Evolutionary conservation across 1,140 invertebrate genomes (phyloP).

Genomic region (Battus philenor): DNA sequence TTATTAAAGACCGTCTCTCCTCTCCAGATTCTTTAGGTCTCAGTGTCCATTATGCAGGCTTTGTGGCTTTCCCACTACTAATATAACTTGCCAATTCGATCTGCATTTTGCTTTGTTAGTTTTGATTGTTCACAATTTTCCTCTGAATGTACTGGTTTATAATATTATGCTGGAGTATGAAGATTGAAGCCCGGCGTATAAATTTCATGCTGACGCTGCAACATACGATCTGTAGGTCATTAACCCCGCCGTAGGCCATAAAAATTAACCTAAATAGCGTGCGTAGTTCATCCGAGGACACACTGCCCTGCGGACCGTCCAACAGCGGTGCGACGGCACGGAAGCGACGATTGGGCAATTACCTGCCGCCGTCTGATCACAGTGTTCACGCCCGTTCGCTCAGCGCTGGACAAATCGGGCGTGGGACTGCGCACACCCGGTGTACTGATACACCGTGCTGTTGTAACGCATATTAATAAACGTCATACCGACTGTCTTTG

Average conservation of each 20-base stretch:
- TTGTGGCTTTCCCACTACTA: too few species aligned
- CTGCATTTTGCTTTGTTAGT: too few species aligned
- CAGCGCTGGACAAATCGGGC: constrained; percentile 22
- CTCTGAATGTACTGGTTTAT: too few species aligned
- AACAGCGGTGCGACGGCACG: constrained; percentile 18
- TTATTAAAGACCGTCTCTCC: too few species aligned
- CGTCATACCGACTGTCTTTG: too few species aligned
- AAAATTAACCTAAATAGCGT: background rate
- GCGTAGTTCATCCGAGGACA: background rate
- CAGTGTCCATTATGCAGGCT: too few species aligned
- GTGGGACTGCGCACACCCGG: constrained; percentile 6
- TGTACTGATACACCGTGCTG: background rate
- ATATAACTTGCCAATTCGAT: too few species aligned
- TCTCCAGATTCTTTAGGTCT: too few species aligned
- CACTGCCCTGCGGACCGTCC: constrained; percentile 6
- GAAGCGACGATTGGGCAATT: constrained; percentile 46
- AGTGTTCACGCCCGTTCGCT: constrained; percentile 16
- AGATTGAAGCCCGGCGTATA: background rate
- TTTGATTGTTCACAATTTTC: too few species aligned
- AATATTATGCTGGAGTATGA: background rate
- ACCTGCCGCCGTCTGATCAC: constrained; percentile 34
- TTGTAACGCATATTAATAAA: too few species aligned
- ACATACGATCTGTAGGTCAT: background rate
- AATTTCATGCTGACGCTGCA: background rate
- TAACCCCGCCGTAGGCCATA: background rate